Evolutionary conservation across 2,888 invertebrate genomes (phyloP).

Genomic region (Portevinia maculata): DNA sequence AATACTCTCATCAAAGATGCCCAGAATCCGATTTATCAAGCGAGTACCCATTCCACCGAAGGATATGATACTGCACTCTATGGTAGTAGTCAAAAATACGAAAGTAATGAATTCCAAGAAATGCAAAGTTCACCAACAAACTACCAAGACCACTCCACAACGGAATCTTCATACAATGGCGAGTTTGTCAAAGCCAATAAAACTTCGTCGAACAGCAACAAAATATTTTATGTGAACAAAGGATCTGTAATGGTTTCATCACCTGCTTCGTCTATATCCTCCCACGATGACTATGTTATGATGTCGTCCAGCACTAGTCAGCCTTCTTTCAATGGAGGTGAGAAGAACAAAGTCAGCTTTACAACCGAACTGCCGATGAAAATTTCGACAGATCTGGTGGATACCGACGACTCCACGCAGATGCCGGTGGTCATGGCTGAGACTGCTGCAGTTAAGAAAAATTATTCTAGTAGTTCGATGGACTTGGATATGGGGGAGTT

Average conservation of each 20-base stretch:
- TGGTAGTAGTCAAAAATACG: constrained; percentile 75
- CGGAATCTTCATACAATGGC: constrained; percentile 46
- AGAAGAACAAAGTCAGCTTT: constrained; percentile 75
- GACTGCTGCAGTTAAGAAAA: constrained; percentile 42
- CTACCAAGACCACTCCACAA: constrained; percentile 43
- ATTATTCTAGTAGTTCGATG: constrained; percentile 36
- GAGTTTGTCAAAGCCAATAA: constrained; percentile 52
- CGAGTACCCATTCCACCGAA: constrained; percentile 31
- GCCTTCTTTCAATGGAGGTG: constrained; percentile 69
- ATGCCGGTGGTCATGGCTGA: constrained; percentile 54
- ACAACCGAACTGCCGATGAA: constrained; percentile 81
- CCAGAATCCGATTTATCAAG: constrained; percentile 78
- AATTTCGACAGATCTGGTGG: constrained; percentile 77
- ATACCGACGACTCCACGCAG: constrained; percentile 71
- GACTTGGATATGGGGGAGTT: constrained; percentile 82
- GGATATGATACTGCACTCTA: constrained; percentile 70
- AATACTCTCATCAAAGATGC: constrained; percentile 81
- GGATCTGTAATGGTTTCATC: constrained; percentile 80
- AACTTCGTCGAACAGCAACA: constrained; percentile 39
- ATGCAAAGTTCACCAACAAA: constrained; percentile 71
- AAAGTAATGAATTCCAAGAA: constrained; percentile 76
- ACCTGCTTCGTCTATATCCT: constrained; percentile 78
- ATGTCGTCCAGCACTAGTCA: constrained; percentile 79
- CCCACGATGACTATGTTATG: constrained; percentile 80
- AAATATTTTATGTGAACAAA: constrained; percentile 78